Evolutionary conservation across 2,888 invertebrate genomes (phyloP).

Genomic region (Rhamnusium bicolor): DNA sequence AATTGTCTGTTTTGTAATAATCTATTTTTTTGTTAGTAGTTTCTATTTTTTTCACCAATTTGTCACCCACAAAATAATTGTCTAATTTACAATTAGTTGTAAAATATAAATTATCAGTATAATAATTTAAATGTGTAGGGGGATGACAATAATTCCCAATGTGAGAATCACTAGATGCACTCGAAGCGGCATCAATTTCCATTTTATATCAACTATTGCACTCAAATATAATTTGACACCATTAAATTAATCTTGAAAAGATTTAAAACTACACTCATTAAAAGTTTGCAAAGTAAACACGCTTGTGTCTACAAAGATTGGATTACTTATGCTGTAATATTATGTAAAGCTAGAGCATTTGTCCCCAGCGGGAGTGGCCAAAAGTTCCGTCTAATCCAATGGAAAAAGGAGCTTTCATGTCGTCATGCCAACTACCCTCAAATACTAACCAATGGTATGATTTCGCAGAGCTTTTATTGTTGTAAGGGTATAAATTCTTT

Average conservation of each 20-base stretch:
- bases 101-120: slow-evolving; percentile 64
- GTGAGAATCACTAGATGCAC: slow-evolving; percentile 67
- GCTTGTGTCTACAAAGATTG: slow-evolving; percentile 40
- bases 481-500: slow-evolving; percentile 29
- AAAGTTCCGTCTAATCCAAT: slow-evolving; percentile 52
- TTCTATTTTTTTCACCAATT: slow-evolving; percentile 53
- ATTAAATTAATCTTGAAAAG: not conserved
- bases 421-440: slow-evolving; percentile 60
- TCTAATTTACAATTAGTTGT: slow-evolving; percentile 63
- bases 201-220: slow-evolving; percentile 39
- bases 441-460: slow-evolving; percentile 54
- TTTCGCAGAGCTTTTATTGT: slow-evolving; percentile 20
- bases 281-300: slow-evolving; percentile 40
- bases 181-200: slow-evolving; percentile 61
- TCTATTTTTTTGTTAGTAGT: slow-evolving; percentile 53
- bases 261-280: slow-evolving; percentile 12
- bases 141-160: slow-evolving; percentile 56
- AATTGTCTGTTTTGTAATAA: slow-evolving; percentile 55
- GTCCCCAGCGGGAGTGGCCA: slow-evolving; percentile 44
- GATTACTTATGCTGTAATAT: slow-evolving; percentile 46
- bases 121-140: slow-evolving; percentile 61
- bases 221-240: slow-evolving; percentile 10
- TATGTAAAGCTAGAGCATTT: slow-evolving; percentile 54
- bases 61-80: slow-evolving; percentile 59
- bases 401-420: slow-evolving; percentile 42